Evolutionary conservation across 2,888 invertebrate species (phyloP).

Genomic region (Coenonympha glycerion): DNA sequence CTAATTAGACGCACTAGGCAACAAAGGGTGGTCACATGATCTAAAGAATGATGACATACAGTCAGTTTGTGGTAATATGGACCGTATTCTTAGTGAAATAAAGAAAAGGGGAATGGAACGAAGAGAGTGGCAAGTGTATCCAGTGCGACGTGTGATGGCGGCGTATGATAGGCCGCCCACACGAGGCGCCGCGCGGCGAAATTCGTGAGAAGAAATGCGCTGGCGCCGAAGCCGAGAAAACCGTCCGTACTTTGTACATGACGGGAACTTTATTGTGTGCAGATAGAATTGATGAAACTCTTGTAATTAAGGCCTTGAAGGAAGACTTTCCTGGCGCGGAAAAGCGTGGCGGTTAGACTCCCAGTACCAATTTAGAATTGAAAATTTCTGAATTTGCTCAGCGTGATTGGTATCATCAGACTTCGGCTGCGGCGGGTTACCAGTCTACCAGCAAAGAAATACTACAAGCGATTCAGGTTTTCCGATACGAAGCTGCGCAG

Average conservation of each 20-base stretch:
- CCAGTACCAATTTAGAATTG: no score
- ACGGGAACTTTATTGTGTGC: slow-evolving; percentile 9
- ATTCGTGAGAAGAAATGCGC: slow-evolving; percentile 69
- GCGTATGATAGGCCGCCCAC: slow-evolving; percentile 70
- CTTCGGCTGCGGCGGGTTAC: no score
- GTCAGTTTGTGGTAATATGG: slow-evolving; percentile 30
- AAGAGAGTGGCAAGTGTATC: slow-evolving; percentile 41
- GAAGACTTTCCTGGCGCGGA: no score
- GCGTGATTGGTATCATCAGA: no score
- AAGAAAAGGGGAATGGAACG: slow-evolving; percentile 32
- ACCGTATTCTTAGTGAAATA: slow-evolving; percentile 40
- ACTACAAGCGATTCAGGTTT: no score
- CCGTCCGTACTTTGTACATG: slow-evolving; percentile 4
- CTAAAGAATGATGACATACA: slow-evolving; percentile 27
- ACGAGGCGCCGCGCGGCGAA: slow-evolving; percentile 67
- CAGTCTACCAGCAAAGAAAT: no score
- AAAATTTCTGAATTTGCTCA: no score
- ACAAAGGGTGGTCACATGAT: slow-evolving; percentile 55
- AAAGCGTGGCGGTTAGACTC: no score
- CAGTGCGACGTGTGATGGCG: slow-evolving; percentile 61
- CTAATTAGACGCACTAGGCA: slow-evolving; percentile 73
- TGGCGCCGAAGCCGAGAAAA: slow-evolving; percentile 42
- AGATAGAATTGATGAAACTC: neutral
- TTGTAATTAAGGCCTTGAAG: neutral
- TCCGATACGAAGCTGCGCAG: no score